These are phyloP conservation scores for Asbolus verrucosus DNA, from an alignment of 1,140 invertebrate genomes.

Conservation along the genomic window DNA sequence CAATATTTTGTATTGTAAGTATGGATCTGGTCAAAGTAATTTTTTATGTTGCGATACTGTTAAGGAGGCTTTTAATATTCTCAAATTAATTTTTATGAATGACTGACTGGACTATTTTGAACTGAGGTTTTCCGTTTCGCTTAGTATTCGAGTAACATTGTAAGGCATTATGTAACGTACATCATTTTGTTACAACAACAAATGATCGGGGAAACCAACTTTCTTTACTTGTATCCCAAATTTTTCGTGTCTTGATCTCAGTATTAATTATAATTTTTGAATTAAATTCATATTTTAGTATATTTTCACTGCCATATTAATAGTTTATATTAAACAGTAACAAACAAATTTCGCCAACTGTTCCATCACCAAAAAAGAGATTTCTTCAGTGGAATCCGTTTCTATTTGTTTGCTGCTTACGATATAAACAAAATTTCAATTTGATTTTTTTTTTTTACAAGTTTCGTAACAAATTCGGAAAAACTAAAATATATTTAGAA, in stretches of 20 bases:
- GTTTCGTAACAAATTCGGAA: constrained; percentile 32
- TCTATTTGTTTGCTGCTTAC: constrained; percentile 32
- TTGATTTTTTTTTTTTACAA: constrained; percentile 40
- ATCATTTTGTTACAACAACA: constrained; percentile 24
- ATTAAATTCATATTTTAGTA: constrained; percentile 53
- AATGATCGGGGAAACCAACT: constrained; percentile 28
- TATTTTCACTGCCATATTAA: constrained; percentile 61
- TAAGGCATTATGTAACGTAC: constrained; percentile 19
- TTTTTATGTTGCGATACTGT: constrained; percentile 28
- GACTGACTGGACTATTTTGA: constrained; percentile 42
- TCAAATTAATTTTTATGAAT: constrained; percentile 42
- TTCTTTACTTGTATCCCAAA: constrained; percentile 45
- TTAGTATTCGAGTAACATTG: constrained; percentile 34
- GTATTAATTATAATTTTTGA: constrained; percentile 60
- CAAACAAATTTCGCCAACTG: constrained; percentile 37
- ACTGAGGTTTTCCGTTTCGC: constrained; percentile 26
- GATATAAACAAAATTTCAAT: constrained; percentile 34
- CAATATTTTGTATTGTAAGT: constrained; percentile 36
- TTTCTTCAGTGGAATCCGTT: constrained; percentile 29
- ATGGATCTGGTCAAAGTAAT: constrained; percentile 45
- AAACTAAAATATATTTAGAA: constrained; percentile 51
- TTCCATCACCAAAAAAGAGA: constrained; percentile 37
- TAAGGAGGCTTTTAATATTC: constrained; percentile 46
- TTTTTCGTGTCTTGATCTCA: constrained; percentile 60
- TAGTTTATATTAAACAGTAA: constrained; percentile 40